These are phyloP conservation scores for Acestrorhynchus altus DNA, from an alignment of 2,797 vertebrate species.

Conservation along the genomic window DNA sequence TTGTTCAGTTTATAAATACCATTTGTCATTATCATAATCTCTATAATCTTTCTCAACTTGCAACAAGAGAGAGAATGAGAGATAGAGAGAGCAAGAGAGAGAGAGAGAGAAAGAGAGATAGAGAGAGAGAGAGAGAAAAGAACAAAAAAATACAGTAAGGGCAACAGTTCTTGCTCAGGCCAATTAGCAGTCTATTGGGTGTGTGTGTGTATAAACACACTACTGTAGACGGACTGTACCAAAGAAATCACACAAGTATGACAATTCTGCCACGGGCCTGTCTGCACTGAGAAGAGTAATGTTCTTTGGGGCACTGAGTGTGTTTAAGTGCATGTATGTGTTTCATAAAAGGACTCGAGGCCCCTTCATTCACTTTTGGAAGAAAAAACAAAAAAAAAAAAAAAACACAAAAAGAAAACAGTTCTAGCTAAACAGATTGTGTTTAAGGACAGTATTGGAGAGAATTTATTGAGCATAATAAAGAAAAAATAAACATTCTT, in stretches of 20 bases:
- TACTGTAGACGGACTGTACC: conserved; percentile 28
- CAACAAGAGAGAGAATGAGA: conserved; percentile 59
- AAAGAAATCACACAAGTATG: conserved; percentile 40
- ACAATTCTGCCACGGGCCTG: conserved; percentile 25
- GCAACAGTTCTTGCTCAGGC: conserved; percentile 12
- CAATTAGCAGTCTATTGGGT: conserved; percentile 16
- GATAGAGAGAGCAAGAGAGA: conserved; percentile 50
- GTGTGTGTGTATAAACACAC: conserved; percentile 29
- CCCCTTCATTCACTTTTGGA: background rate
- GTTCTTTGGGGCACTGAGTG: conserved; percentile 4
- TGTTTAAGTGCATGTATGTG: background rate
- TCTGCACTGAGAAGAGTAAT: conserved; percentile 3
- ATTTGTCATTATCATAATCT: conserved; percentile 71
- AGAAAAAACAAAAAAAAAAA: background rate
- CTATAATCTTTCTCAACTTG: conserved; percentile 71
- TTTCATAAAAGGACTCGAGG: background rate
- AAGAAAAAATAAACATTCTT: conserved; percentile 45
- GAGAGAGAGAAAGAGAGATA: conserved; percentile 15
- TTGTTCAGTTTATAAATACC: conserved; percentile 77
- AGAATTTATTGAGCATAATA: conserved; percentile 59
- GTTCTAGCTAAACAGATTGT: conserved; percentile 29
- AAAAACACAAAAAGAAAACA: conserved; percentile 1
- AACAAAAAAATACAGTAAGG: conserved; percentile 23
- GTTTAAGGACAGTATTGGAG: conserved; percentile 35
- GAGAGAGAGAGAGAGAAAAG: conserved; percentile 15